Conservation (phyloP, 2,113 vertebrate species). For the Vimba vimba region DNA sequence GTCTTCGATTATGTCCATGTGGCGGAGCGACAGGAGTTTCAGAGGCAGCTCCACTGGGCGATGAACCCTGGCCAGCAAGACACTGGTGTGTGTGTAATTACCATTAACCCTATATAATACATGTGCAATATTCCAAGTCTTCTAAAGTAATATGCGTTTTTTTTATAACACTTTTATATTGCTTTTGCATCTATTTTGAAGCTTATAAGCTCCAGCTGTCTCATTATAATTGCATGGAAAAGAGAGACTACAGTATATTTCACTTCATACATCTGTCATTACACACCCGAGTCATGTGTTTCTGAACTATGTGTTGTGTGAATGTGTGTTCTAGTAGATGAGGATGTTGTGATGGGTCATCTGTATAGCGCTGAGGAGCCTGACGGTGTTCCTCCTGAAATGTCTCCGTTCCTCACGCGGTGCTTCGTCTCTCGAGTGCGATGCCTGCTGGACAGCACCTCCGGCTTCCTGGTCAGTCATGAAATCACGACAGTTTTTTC, state of each 20-base stretch:
- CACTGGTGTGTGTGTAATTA: constrained; percentile 62
- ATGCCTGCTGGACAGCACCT: constrained; percentile 87
- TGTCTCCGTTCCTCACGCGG: constrained; percentile 82
- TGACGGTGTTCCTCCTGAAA: constrained; percentile 69
- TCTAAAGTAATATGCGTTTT: background rate
- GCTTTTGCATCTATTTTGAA: background rate
- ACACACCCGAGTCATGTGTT: background rate
- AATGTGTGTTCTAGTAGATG: constrained; percentile 67
- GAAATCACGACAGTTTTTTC: no score
- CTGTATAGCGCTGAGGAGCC: constrained; percentile 76
- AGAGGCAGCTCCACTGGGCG: constrained; percentile 87
- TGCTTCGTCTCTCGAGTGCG: constrained; percentile 84
- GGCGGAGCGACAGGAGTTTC: constrained; percentile 87
- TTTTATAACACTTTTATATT: background rate
- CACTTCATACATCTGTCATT: background rate
- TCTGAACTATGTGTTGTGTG: background rate
- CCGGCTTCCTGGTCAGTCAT: constrained; percentile 85
- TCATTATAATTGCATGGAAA: background rate
- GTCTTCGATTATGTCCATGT: constrained; percentile 90
- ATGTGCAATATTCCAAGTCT: no score
- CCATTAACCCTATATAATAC: background rate
- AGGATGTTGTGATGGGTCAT: constrained; percentile 74
- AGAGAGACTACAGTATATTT: background rate
- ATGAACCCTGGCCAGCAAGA: constrained; percentile 82
- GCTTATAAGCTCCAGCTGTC: background rate